Evolutionary conservation across 2,113 vertebrate genomes (phyloP).

Genomic region (Mormyrus lacerda): DNA sequence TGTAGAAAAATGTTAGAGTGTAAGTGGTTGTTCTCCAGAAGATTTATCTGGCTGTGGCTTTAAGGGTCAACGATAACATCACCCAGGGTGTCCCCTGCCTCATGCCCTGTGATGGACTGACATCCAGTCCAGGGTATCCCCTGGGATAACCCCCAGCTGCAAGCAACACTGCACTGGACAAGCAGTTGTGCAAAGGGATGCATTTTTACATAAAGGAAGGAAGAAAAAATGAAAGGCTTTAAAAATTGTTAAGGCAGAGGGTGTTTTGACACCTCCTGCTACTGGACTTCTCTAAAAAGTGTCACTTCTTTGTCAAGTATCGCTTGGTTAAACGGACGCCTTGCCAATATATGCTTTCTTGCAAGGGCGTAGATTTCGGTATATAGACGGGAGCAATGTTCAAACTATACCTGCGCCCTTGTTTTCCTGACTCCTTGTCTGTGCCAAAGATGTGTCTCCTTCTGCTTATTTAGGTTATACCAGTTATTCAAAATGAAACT

Average conservation of each 20-base stretch:
- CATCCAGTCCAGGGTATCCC: neutral
- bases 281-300: neutral
- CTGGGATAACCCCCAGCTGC: neutral
- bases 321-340: neutral
- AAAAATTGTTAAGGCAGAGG: neutral
- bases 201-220: neutral
- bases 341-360: neutral
- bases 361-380: neutral
- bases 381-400: neutral
- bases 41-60: neutral
- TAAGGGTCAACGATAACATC: neutral
- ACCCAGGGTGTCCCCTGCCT: neutral
- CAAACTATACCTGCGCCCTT: neutral
- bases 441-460: neutral
- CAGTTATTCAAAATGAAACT: neutral
- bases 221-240: neutral
- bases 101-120: neutral
- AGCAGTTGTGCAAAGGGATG: neutral
- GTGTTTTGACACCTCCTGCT: neutral
- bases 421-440: neutral
- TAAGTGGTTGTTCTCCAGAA: neutral
- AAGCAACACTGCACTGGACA: neutral
- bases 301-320: neutral
- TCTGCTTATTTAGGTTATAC: neutral
- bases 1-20: neutral